Base-by-base conservation (phyloP, 2,888 invertebrate genomes). In the Ormyrus pomaceus region DNA sequence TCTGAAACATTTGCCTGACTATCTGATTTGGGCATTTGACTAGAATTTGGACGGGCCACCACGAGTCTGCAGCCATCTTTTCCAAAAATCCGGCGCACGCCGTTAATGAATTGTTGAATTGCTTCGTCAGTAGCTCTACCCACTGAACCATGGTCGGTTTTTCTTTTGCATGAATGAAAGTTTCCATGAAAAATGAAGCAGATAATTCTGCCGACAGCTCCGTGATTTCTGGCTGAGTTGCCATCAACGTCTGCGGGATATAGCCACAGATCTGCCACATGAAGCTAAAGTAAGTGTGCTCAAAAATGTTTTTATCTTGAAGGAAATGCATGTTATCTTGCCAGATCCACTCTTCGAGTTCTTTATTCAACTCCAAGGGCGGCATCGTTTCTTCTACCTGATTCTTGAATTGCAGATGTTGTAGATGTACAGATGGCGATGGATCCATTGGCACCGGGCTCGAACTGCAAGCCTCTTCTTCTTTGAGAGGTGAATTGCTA, bases 61-160 rank as follows among this genome's bases (percentile, higher is more conserved):
- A 97, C 65, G 97, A 97, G 88, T 97, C 96, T 81, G 95, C 94
- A 0, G 97, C 96, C 97, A 98, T 98, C 88, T 97, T 96, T 82
- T 97, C 95, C 74, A 98, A 92, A 90, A 98, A 97, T 96, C 98
- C 97, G 89, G 97, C 95, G 73, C 96, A 96, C 1, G 97, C 96
- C 73, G 96, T 95, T 84, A 96, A 95, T 65, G 97, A 97, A 61
- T 96, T 95, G 91, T 97, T 97, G 90, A 98, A 98, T 91, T 98
- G 98, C 88, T 98, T 98, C 8, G 98, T 98, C 51, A 98, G 93
- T 82, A 98, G 91, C 90, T 98, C 98, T 80, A 98, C 98, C 98
- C 98, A 98, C 84, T 98, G 97, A 62, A 98, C 96, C 96, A 98
- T 97, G 0, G 98, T 98, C 6, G 98, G 98, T 95, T 98, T 98